Percentiles rank a stretch among this genome's conserved stretches.
Conservation (phyloP, 2,888 invertebrate genomes). For the Tetheella fluctuosa region DNA sequence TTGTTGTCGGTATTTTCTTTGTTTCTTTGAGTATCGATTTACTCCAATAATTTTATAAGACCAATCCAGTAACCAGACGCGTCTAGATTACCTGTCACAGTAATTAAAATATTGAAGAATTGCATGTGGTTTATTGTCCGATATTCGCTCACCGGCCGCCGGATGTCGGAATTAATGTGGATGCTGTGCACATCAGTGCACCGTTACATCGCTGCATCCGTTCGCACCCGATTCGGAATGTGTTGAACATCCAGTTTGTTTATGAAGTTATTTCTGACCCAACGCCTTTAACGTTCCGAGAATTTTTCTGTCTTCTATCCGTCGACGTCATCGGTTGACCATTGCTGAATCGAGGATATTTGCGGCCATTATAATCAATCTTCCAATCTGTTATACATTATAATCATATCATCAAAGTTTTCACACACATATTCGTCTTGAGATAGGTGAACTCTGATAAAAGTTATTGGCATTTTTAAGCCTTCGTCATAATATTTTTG, state of each 20-base stretch:
- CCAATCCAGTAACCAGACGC: background rate
- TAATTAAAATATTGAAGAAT: conserved; percentile 28
- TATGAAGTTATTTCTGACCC: conserved; percentile 68
- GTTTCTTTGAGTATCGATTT: background rate
- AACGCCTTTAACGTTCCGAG: conserved; percentile 33
- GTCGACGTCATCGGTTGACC: conserved; percentile 23
- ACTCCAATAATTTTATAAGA: background rate
- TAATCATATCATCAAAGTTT: conserved; percentile 26
- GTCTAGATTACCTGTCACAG: conserved; percentile 21
- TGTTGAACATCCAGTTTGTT: conserved; percentile 56
- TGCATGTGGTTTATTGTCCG: conserved; percentile 21
- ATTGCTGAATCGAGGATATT: conserved; percentile 39
- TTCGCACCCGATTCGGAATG: conserved; percentile 43
- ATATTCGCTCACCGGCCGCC: conserved; percentile 22
- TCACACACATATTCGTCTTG: conserved; percentile 10
- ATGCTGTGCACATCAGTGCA: conserved; percentile 54
- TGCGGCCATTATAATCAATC: too few species aligned
- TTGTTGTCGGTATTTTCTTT: background rate
- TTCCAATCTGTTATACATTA: conserved; percentile 29
- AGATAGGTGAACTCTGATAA: background rate
- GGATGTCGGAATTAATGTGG: conserved; percentile 36
- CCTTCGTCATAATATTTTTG: background rate
- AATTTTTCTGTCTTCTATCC: conserved; percentile 27
- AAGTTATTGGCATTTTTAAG: background rate
- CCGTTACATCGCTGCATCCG: conserved; percentile 58